Conservation (phyloP, 2,797 vertebrate genomes). For the Aplochiton taeniatus region DNA sequence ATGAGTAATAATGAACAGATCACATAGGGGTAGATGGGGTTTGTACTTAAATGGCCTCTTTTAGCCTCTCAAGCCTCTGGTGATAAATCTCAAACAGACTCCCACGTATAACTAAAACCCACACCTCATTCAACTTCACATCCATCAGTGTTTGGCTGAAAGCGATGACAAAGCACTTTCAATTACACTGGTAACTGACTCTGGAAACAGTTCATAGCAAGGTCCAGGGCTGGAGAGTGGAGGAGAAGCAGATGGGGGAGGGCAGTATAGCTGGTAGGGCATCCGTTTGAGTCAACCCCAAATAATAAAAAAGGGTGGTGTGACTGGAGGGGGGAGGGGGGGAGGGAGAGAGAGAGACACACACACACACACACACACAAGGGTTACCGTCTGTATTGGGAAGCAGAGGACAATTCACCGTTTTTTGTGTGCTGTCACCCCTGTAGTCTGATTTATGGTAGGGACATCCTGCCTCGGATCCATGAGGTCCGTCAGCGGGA, state of each 20-base stretch:
- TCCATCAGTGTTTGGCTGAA: slow-evolving; percentile 90
- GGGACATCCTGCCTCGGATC: slow-evolving; percentile 77
- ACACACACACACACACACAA: no score
- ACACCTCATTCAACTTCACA: slow-evolving; percentile 92
- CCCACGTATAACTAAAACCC: slow-evolving; percentile 90
- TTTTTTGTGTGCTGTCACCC: slow-evolving; percentile 80
- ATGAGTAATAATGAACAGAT: slow-evolving; percentile 81
- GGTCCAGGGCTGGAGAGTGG: slow-evolving; percentile 60
- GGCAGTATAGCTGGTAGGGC: slow-evolving; percentile 66
- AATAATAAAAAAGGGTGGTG: slow-evolving; percentile 76
- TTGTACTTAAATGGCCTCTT: slow-evolving; percentile 81
- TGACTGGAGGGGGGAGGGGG: slow-evolving; percentile 50
- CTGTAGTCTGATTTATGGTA: slow-evolving; percentile 79
- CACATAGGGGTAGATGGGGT: slow-evolving; percentile 60
- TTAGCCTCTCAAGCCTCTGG: slow-evolving; percentile 79
- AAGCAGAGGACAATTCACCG: slow-evolving; percentile 79
- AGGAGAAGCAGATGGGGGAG: slow-evolving; percentile 62
- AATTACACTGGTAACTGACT: slow-evolving; percentile 85
- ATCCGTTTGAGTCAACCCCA: slow-evolving; percentile 73
- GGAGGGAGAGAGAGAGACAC: no score
- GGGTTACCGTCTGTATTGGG: slow-evolving; percentile 64
- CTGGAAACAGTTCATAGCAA: slow-evolving; percentile 83
- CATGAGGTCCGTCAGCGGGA: slow-evolving; percentile 73
- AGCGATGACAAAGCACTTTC: slow-evolving; percentile 91
- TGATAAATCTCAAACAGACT: slow-evolving; percentile 86